Conservation (phyloP, 1,140 invertebrate genomes). For the Araneus ventricosus region DNA sequence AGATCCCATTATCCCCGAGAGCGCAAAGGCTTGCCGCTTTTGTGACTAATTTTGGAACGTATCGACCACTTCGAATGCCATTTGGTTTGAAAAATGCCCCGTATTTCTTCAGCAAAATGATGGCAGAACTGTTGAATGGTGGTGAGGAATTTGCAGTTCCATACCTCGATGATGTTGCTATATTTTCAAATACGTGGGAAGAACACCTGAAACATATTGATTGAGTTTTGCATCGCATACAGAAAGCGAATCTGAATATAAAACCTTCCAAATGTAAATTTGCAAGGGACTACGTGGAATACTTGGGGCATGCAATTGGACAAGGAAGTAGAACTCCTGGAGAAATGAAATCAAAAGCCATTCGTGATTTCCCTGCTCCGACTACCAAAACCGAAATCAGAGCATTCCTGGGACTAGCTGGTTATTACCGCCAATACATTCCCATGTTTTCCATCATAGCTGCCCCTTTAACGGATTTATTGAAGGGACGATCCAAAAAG, state of each 20-base stretch:
- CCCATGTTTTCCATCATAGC: neutral
- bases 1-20: neutral
- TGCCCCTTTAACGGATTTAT: neutral
- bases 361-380: neutral
- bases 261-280: constrained; percentile 43
- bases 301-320: neutral
- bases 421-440: neutral
- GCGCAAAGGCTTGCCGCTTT: neutral
- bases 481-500: neutral
- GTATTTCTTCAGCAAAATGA: neutral
- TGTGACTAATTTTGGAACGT: constrained; percentile 24
- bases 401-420: constrained; percentile 2
- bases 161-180: constrained; percentile 13
- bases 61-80: neutral
- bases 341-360: neutral
- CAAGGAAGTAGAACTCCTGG: neutral
- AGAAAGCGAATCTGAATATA: neutral
- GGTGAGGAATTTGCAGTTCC: too few relatives aligned
- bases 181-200: constrained; percentile 12
- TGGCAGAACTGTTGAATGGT: neutral
- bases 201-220: constrained; percentile 40
- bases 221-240: neutral
- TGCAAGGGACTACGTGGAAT: neutral
- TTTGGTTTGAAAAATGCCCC: constrained; percentile 15
- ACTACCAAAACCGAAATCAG: constrained; percentile 35